Evolutionary conservation across 2,888 invertebrate species (phyloP).

Genomic region (Dryobota labecula): DNA sequence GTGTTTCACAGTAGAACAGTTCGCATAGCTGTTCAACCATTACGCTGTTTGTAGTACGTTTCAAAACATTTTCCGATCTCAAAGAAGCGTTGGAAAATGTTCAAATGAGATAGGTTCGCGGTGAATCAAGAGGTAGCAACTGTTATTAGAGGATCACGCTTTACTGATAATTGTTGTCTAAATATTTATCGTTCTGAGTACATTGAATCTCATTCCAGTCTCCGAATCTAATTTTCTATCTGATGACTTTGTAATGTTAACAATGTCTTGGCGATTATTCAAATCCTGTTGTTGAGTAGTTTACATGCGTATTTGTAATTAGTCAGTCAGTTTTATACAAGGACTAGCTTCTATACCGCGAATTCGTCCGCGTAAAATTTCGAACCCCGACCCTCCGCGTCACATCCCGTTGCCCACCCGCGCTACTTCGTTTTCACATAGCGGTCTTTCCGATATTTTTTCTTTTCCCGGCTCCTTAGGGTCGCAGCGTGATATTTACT

Average conservation of each 20-base stretch:
- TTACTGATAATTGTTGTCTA: conserved; percentile 87
- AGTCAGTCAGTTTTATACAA: neutral
- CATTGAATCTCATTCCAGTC: conserved; percentile 77
- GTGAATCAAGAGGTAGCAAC: conserved; percentile 68
- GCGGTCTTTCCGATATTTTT: too few relatives aligned
- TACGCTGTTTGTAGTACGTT: conserved; percentile 54
- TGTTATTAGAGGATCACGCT: conserved; percentile 80
- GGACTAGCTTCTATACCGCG: too few relatives aligned
- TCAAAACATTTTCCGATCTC: conserved; percentile 17
- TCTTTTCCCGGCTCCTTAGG: too few relatives aligned
- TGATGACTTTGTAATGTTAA: conserved; percentile 58
- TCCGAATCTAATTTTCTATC: conserved; percentile 73
- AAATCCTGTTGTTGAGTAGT: conserved; percentile 25
- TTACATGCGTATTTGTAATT: conserved; percentile 5
- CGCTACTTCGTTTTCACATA: too few relatives aligned
- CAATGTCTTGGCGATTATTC: conserved; percentile 51
- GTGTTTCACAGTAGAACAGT: conserved; percentile 46
- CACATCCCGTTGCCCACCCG: too few relatives aligned
- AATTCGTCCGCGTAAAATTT: too few relatives aligned
- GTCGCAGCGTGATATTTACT: too few relatives aligned
- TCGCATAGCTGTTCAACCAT: conserved; percentile 65
- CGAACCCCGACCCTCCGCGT: too few relatives aligned
- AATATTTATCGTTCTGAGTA: conserved; percentile 85
- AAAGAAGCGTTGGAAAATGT: conserved; percentile 67
- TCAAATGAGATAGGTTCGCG: conserved; percentile 18